Base-by-base conservation (phyloP, 1,140 invertebrate genomes). In the Tenebrio molitor region DNA sequence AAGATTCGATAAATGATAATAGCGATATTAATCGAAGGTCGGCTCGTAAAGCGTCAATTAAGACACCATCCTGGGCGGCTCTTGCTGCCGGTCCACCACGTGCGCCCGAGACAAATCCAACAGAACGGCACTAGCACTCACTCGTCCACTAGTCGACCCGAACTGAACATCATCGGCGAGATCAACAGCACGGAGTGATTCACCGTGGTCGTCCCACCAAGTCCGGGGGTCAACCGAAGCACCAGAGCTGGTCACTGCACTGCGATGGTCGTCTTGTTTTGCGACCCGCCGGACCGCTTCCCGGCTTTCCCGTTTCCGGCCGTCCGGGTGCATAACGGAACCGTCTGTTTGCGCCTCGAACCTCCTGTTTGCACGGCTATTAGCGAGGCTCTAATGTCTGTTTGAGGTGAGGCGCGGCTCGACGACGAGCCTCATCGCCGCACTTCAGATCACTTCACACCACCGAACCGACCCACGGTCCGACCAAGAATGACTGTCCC, bases 191-290 rank as follows among this genome's bases (percentile, higher is more conserved):
- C 41, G 63, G 36, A 69, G 70, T 69, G 64, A 66, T 66, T 66
- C 64, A 66, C 64, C 64, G 53, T 25, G 53, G 25, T 62, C 53
- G 42, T 44, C 64, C 64, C 64, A 66, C 64, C 63, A 58, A 69
- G 58, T 36, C 67, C 58, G 23, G 66, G 50, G 53, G 58, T 69
- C 39, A 70, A 44, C 64, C 46, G 42, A 66, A 39, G 23, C 19
- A 72, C 73, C 69, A 74, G n/a, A n/a, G 72, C 73, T 72, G 69
- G 69, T 74, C 73, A 72, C 73, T 75, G 72, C 72, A 74, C 72
- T 74, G 23, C 50, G 46, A 23, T 23, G 44, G 44, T 50, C 50
- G 50, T 58, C 15, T 58, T 58, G 19, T 58, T 58, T 58, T 58
- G n/a, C 3, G 6, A 29, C 23, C 19, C 50, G 50, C 3, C 6